A percentile compares a stretch with the other conserved stretches of the same genome.
These are phyloP conservation scores for Quadroppia sp. DNA, from an alignment of 2,888 invertebrate genomes.

Conservation along the genomic window DNA sequence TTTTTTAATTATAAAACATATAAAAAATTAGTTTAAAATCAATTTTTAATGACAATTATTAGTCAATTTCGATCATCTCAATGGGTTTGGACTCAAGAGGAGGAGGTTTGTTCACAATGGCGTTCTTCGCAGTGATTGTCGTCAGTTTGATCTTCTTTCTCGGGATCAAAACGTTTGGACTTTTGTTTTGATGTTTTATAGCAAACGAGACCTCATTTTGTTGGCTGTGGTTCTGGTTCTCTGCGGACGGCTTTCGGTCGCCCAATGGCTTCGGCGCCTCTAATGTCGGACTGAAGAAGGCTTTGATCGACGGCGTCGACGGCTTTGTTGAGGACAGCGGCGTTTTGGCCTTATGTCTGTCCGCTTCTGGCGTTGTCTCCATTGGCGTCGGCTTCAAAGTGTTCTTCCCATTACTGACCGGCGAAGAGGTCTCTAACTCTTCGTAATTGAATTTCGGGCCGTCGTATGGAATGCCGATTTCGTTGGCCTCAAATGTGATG, in stretches of 20 bases:
- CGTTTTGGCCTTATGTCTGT: slow-evolving; percentile 5
- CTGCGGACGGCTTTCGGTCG: background rate
- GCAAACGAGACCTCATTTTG: background rate
- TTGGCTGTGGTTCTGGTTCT: background rate
- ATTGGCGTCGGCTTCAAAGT: background rate
- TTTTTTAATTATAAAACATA: too few relatives aligned
- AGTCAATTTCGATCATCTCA: slow-evolving; percentile 3
- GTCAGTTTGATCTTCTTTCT: slow-evolving; percentile 18
- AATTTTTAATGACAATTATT: too few relatives aligned
- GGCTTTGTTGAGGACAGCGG: background rate
- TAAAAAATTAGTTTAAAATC: background rate
- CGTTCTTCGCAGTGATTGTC: background rate
- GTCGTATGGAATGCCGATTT: slow-evolving; percentile 64
- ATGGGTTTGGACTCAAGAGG: background rate
- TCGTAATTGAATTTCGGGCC: slow-evolving; percentile 37
- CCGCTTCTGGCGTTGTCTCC: slow-evolving; percentile 6
- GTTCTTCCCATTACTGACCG: background rate
- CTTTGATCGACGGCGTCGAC: too few relatives aligned
- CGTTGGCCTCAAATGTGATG: slow-evolving; percentile 66
- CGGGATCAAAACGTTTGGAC: background rate
- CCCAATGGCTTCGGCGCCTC: background rate
- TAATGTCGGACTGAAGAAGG: background rate
- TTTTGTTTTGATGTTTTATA: background rate
- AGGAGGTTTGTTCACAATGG: too few relatives aligned
- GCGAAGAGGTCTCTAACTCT: slow-evolving; percentile 33